phyloP scores from a whole-genome alignment of 2,888 invertebrate species.

The Phaonia tiefii region DNA sequence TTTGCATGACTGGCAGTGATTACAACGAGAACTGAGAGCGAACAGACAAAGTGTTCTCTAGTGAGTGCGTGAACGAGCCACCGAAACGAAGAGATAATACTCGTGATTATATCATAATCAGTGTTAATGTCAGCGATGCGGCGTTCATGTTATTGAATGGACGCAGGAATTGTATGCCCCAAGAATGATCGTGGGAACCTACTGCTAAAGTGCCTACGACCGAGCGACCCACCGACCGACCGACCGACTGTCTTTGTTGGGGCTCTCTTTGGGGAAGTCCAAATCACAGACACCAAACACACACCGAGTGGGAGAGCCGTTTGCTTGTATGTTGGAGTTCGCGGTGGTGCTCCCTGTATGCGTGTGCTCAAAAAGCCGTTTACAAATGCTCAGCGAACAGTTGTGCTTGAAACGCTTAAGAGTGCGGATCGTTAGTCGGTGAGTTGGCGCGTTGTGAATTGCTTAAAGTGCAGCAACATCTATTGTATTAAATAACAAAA shows the following conservation, averaged over 20 bases:
- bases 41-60: not conserved
- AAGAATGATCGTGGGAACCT: slow-evolving; percentile 63
- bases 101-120: slow-evolving; percentile 55
- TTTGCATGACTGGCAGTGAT: not conserved
- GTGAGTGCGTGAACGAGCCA: not conserved
- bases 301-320: slow-evolving; percentile 47
- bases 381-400: slow-evolving; percentile 73
- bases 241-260: not conserved
- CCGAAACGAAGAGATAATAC: slow-evolving; percentile 9
- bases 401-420: slow-evolving; percentile 79
- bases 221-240: too few species aligned
- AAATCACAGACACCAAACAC: not conserved
- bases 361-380: slow-evolving; percentile 60
- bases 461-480: slow-evolving; percentile 33
- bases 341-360: slow-evolving; percentile 67
- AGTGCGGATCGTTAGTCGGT: slow-evolving; percentile 76
- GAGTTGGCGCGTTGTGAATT: slow-evolving; percentile 62
- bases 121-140: slow-evolving; percentile 6
- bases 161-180: not conserved
- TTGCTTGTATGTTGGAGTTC: slow-evolving; percentile 50
- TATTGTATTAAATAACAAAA: slow-evolving; percentile 39
- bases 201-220: not conserved
- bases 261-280: slow-evolving; percentile 17
- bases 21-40: not conserved
- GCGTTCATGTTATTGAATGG: not conserved